Percentiles rank a stretch among this genome's conserved stretches.
These are phyloP conservation scores for Hyalella azteca DNA, from an alignment of 2,888 invertebrate genomes.

Conservation along the genomic window DNA sequence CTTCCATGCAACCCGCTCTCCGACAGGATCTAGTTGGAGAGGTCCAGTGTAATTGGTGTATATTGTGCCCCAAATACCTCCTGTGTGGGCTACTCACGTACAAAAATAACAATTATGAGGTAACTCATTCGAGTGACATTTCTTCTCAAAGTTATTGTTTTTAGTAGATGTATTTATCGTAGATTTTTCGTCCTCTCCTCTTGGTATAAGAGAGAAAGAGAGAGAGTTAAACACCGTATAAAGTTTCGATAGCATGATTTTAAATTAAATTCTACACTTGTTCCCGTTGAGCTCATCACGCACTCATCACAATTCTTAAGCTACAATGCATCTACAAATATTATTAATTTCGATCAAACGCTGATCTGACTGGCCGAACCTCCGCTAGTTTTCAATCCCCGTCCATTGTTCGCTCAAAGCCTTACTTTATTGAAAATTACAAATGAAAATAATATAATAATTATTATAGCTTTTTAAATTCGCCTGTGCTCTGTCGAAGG, in stretches of 20 bases:
- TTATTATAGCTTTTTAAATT: no score
- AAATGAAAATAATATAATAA: no score
- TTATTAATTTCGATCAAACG: no score
- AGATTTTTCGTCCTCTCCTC: no score
- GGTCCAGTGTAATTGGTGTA: constrained; percentile 29
- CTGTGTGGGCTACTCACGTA: constrained; percentile 27
- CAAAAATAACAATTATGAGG: constrained; percentile 38
- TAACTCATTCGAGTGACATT: constrained; percentile 29
- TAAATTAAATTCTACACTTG: background rate
- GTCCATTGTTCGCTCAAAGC: no score
- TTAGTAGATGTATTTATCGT: background rate
- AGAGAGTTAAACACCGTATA: background rate
- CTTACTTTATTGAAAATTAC: no score
- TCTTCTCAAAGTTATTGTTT: constrained; percentile 7
- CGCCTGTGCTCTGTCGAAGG: no score
- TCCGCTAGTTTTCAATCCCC: no score
- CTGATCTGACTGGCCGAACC: no score
- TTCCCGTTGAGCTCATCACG: background rate
- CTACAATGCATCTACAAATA: no score
- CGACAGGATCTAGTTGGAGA: constrained; percentile 11
- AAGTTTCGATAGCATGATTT: background rate
- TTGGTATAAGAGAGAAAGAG: background rate
- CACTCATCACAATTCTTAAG: background rate
- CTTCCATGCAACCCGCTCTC: constrained; percentile 2
- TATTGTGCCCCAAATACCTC: background rate